These are phyloP conservation scores for Hirundichthys speculiger DNA, from an alignment of 2,113 vertebrate genomes.

Conservation along the genomic window DNA sequence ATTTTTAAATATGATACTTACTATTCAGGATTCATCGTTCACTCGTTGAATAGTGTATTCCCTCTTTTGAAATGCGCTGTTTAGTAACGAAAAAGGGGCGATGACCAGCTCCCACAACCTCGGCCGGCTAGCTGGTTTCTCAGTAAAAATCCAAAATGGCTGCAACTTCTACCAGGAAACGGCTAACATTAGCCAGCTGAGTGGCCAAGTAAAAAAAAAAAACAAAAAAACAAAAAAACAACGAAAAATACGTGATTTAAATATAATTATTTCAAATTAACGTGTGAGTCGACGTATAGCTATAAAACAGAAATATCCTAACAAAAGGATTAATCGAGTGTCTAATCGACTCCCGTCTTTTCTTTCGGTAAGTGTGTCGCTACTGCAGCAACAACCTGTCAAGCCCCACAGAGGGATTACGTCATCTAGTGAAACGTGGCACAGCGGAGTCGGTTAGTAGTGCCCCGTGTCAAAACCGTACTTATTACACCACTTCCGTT, in stretches of 20 bases:
- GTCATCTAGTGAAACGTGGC: slow-evolving; percentile 94
- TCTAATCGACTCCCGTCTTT: no score
- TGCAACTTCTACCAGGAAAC: slow-evolving; percentile 90
- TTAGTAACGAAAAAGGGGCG: neutral
- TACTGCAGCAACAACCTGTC: slow-evolving; percentile 78
- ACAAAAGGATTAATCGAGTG: neutral
- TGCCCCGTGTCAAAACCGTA: no score
- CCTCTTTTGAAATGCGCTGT: slow-evolving; percentile 64
- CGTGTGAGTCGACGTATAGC: neutral
- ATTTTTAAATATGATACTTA: slow-evolving; percentile 77
- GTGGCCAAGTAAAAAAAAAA: neutral
- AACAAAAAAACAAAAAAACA: no score
- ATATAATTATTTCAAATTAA: neutral
- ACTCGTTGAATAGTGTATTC: slow-evolving; percentile 80
- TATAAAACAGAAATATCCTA: neutral
- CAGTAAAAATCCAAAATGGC: slow-evolving; percentile 92
- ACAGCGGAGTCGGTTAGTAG: slow-evolving; percentile 73
- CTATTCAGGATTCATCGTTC: slow-evolving; percentile 98
- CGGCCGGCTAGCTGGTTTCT: slow-evolving; percentile 72
- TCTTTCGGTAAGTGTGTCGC: slow-evolving; percentile 5
- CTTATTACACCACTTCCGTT: slow-evolving; percentile 28
- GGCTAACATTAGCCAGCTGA: slow-evolving; percentile 68
- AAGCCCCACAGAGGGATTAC: slow-evolving; percentile 76
- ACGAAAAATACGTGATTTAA: neutral
- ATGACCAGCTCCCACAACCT: slow-evolving; percentile 35